Percentiles rank a stretch among this genome's conserved stretches.
Evolutionary conservation across 2,888 invertebrate genomes (phyloP).

Genomic region (Drepana falcataria): DNA sequence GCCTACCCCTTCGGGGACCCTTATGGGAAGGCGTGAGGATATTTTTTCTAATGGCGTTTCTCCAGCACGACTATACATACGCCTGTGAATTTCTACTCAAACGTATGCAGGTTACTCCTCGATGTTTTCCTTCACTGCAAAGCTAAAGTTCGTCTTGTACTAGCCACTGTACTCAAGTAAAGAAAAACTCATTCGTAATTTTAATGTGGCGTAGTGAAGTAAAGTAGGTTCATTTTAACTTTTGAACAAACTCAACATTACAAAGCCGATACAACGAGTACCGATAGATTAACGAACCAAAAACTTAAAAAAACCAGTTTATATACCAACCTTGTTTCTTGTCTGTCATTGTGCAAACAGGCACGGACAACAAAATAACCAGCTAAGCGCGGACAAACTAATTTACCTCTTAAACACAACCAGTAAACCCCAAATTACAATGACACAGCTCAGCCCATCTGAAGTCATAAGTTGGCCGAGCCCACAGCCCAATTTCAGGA

Average conservation of each 20-base stretch:
- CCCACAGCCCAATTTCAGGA: constrained; percentile 26
- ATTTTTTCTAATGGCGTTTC: too few relatives aligned
- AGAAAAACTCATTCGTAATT: too few relatives aligned
- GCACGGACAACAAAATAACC: constrained; percentile 27
- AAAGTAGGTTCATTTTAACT: neutral
- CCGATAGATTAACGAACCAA: constrained; percentile 49
- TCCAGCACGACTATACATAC: too few relatives aligned
- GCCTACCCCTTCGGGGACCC: too few relatives aligned
- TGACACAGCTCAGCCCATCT: constrained; percentile 14
- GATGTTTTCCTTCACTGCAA: too few relatives aligned
- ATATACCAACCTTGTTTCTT: constrained; percentile 53
- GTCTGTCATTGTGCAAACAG: constrained; percentile 61
- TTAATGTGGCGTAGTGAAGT: too few relatives aligned
- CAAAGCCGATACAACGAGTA: constrained; percentile 31
- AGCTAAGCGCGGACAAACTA: constrained; percentile 10
- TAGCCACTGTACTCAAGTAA: too few relatives aligned
- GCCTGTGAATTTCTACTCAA: too few relatives aligned
- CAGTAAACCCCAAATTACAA: constrained; percentile 26
- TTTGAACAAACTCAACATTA: constrained; percentile 14
- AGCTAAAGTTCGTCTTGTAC: too few relatives aligned
- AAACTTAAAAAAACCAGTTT: constrained; percentile 31
- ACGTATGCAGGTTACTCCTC: too few relatives aligned
- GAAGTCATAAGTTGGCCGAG: constrained; percentile 25
- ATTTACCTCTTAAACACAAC: constrained; percentile 19
- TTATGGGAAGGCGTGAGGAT: too few relatives aligned